phyloP scores from a whole-genome alignment of 1,140 invertebrate genomes.

The Leptinotarsa defecta region DNA sequence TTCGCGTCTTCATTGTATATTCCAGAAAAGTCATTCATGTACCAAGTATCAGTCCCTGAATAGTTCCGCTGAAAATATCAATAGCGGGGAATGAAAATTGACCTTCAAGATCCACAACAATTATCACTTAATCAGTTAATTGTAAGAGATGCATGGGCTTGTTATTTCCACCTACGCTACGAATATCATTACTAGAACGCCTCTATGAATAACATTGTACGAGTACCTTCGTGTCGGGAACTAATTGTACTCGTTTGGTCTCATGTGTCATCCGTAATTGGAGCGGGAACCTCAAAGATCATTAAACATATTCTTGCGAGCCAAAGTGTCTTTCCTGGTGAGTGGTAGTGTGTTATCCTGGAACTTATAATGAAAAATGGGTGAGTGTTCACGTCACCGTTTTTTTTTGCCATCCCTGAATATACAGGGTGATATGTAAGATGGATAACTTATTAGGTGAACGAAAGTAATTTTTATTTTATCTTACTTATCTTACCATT shows the following conservation, averaged over 20 bases:
- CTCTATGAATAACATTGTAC: conserved; percentile 3
- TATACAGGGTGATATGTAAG: no score
- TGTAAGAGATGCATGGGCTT: background rate
- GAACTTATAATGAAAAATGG: conserved; percentile 10
- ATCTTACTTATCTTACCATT: no score
- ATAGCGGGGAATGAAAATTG: background rate
- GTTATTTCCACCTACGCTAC: background rate
- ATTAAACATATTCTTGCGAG: conserved; percentile 1
- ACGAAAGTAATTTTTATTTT: no score
- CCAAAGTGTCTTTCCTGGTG: background rate
- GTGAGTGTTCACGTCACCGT: background rate
- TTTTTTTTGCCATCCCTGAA: no score
- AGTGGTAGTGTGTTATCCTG: conserved; percentile 4
- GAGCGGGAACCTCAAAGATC: conserved; percentile 14
- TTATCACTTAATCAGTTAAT: conserved; percentile 1
- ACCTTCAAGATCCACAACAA: background rate
- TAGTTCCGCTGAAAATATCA: no score
- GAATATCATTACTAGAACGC: background rate
- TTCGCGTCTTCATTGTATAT: no score
- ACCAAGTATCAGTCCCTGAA: no score
- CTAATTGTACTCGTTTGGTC: conserved; percentile 4
- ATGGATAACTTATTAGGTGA: no score
- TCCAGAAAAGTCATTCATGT: no score
- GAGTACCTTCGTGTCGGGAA: background rate
- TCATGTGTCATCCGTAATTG: conserved; percentile 15